Percentiles rank a stretch among this genome's conserved stretches.
Conservation (phyloP, 1,140 invertebrate genomes). For the Musca domestica region DNA sequence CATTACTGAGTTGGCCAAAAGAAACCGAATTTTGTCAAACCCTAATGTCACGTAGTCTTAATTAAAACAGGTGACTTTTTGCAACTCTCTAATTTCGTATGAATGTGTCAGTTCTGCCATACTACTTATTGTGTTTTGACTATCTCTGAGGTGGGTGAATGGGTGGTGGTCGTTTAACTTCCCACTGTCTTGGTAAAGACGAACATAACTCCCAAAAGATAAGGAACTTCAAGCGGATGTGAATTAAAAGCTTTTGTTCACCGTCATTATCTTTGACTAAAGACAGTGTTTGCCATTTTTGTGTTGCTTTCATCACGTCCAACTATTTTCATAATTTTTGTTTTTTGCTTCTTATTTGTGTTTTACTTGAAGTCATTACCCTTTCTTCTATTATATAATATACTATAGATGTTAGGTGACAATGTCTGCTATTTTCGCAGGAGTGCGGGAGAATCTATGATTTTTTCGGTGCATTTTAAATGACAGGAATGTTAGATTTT, state of each 20-base stretch:
- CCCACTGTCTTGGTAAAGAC: too few relatives aligned
- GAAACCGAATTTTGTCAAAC: not conserved
- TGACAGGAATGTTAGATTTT: too few relatives aligned
- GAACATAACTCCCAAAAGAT: not conserved
- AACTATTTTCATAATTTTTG: not conserved
- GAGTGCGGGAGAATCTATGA: too few relatives aligned
- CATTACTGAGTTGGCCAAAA: not conserved
- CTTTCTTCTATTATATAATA: too few relatives aligned
- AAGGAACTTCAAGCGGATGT: conserved; percentile 5
- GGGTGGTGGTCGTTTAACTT: too few relatives aligned
- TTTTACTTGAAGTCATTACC: not conserved
- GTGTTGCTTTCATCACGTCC: not conserved
- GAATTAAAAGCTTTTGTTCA: conserved; percentile 6
- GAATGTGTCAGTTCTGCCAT: not conserved
- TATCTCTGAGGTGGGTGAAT: too few relatives aligned
- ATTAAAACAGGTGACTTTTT: conserved; percentile 18
- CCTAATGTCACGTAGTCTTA: conserved; percentile 12
- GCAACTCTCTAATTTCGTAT: not conserved
- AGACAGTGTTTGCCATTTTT: not conserved
- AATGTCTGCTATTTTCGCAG: too few relatives aligned
- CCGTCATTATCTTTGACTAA: not conserved
- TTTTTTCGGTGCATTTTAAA: too few relatives aligned
- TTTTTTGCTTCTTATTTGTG: not conserved
- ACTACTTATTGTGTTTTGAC: too few relatives aligned
- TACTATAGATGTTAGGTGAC: too few relatives aligned